These are phyloP conservation scores for Sarcophaga bullata DNA, from an alignment of 1,140 invertebrate genomes.

Conservation along the genomic window DNA sequence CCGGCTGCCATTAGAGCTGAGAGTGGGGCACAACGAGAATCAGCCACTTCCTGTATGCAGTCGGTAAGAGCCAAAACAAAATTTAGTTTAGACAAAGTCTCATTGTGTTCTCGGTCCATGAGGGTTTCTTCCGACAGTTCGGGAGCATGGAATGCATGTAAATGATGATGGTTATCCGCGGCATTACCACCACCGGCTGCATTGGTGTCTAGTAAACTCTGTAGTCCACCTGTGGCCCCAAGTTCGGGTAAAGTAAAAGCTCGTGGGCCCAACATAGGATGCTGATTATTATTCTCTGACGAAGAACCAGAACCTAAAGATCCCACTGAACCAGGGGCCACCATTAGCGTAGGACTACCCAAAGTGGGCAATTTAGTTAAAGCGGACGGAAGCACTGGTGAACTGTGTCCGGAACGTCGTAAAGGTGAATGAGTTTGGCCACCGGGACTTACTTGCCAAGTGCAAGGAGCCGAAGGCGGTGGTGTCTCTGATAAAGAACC, in stretches of 20 bases:
- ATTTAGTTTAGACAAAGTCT: conserved; percentile 91
- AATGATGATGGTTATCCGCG: conserved; percentile 67
- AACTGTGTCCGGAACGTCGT: conserved; percentile 76
- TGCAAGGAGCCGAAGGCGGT: conserved; percentile 74
- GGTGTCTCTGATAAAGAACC: conserved; percentile 77
- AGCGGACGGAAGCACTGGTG: conserved; percentile 74
- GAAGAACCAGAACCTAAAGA: conserved; percentile 65
- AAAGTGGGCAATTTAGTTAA: conserved; percentile 72
- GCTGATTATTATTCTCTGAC: conserved; percentile 66
- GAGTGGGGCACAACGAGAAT: conserved; percentile 78
- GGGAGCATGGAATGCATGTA: conserved; percentile 81
- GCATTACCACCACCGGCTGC: conserved; percentile 59
- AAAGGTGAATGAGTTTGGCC: conserved; percentile 75
- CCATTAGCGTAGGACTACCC: conserved; percentile 68
- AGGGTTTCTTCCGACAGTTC: conserved; percentile 96
- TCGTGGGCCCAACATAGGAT: conserved; percentile 75
- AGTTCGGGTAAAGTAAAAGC: conserved; percentile 83
- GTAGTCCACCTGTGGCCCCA: conserved; percentile 73
- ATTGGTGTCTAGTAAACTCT: conserved; percentile 69
- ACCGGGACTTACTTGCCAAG: conserved; percentile 79
- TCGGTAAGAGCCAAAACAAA: conserved; percentile 92
- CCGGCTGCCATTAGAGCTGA: conserved; percentile 68
- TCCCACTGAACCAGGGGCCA: conserved; percentile 67
- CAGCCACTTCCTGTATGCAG: conserved; percentile 88
- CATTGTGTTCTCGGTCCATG: conserved; percentile 93